Evolutionary conservation across 1,140 invertebrate genomes (phyloP), one percentile per base, ranked within the genome.

Genomic region (Radopholus similis): DNA sequence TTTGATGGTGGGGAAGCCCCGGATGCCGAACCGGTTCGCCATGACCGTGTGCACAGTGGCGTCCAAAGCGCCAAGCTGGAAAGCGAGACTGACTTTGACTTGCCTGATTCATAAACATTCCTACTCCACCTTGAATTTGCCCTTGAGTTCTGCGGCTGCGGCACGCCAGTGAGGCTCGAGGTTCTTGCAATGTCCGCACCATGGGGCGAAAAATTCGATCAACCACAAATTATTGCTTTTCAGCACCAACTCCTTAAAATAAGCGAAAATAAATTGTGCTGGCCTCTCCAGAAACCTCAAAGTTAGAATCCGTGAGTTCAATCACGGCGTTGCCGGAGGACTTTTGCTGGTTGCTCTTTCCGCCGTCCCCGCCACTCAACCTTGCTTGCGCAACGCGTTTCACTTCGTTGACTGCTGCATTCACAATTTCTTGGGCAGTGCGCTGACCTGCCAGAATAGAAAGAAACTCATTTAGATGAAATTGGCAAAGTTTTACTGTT

Each of bases 1-100:
- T 85, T 98, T 98, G 68, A 99, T 97, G 8, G 95, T 97, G 9
- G 95, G 95, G 85, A 94, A 98, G 0, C 95, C 95, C 76, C 89
- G 88, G 37, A 98, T 88, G 37, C 81, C 83, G 70, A 86, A 87
- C 82, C 83, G 83, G 49, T 76, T 82, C 9, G 86, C 91, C 85
- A 91, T 92, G 4, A 85, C 79, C 68, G 88, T 88, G 83, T 98
- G 85, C 0, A 91, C 91, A 11, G 95, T 98, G 0, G 95, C 95
- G 87, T 99, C 96, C 0, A 98, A 77, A 40, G 94, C 93, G 66
- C 94, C 95, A 18, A 99, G 82, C 86, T 70, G 30, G 2, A 95
- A 23, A 55, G 38, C 23, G 38, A 6, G 26, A 1, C 15, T 21
- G 37, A 40, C 26, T 40, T 30, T 42, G 35, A 4, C 30, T 1